Base-by-base conservation (phyloP, 1,140 invertebrate genomes). In the Bradynema listronoti region DNA sequence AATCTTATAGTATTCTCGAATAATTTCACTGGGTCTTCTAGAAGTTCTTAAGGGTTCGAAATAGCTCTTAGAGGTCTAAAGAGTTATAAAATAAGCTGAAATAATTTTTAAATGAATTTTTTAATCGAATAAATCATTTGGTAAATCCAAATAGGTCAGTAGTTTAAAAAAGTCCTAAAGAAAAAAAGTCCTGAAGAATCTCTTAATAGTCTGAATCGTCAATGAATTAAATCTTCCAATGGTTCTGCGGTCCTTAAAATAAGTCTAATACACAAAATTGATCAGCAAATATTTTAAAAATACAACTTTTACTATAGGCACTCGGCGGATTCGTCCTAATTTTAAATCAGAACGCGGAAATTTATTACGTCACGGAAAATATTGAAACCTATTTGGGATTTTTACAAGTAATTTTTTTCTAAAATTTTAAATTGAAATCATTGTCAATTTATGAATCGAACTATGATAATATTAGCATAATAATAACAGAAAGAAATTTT, bases 361-460 rank as follows among this genome's bases (percentile, higher is more conserved):
- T 98, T 24, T 97, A 97, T 83, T 98, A 94, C 83, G 91, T 92
- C 39, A 96, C 92, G 41, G 89, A 96, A 83, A 96, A 90, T 80
- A 96, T 98, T 79, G 94, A 98, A 84, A 93, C 89, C 80, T 98
- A 97, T 84, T 85, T 98, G 71, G 94, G 94, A 77, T 98, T 98
- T 85, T 92, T 96, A 85, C 94, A 98, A 88, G 93, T 58, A 24
- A 30, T 24, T 24, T 29, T 50, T 11, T 39, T 39, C 19, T 11
- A 11, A 39, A 39, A 11, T 39, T 11, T 25, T 57, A 7, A 22
- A 6, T 16, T 58, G 14, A 16, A 7, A 61, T 53, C 5, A 29
- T n/a, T 57, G 2, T 16, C 46, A 11, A 49, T 11, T 49, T 16
- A 49, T 30, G 46, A 49, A 19, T 49, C 9, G 16, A 11, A 27